These are phyloP conservation scores for Phocides pigmalion DNA, from an alignment of 1,140 invertebrate genomes.

Conservation along the genomic window DNA sequence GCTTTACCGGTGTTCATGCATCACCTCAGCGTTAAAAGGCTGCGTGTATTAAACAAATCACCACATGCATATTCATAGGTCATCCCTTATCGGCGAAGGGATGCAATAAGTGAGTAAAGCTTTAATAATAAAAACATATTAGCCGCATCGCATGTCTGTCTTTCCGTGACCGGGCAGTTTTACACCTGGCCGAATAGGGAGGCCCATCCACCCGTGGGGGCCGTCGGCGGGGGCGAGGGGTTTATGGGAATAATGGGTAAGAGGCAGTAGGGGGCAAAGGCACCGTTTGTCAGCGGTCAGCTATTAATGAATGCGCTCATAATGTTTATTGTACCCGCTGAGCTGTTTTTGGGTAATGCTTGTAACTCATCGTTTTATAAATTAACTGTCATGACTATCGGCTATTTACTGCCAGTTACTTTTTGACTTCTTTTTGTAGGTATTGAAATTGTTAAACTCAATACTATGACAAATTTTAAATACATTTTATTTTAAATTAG, in stretches of 20 bases:
- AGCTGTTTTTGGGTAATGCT: conserved; percentile 66
- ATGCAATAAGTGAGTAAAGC: conserved; percentile 64
- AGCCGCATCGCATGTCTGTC: conserved; percentile 79
- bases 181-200: conserved; percentile 76
- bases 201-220: conserved; percentile 39
- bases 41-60: conserved; percentile 72
- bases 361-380: conserved; percentile 77
- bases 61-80: conserved; percentile 74
- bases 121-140: conserved; percentile 83
- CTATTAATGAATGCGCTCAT: conserved; percentile 78
- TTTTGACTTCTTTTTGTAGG: conserved; percentile 18
- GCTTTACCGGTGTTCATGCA: no score
- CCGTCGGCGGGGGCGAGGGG: conserved; percentile 52
- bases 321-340: conserved; percentile 77
- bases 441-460: background rate
- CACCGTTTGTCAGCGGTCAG: conserved; percentile 76
- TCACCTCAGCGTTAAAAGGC: background rate
- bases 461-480: background rate
- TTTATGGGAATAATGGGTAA: conserved; percentile 63
- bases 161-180: conserved; percentile 81
- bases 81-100: conserved; percentile 60
- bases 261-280: conserved; percentile 56
- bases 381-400: conserved; percentile 66
- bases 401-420: conserved; percentile 32
- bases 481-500: no score